Conservation (phyloP, 2,113 vertebrate species). For the Colistium nudipinnis region DNA sequence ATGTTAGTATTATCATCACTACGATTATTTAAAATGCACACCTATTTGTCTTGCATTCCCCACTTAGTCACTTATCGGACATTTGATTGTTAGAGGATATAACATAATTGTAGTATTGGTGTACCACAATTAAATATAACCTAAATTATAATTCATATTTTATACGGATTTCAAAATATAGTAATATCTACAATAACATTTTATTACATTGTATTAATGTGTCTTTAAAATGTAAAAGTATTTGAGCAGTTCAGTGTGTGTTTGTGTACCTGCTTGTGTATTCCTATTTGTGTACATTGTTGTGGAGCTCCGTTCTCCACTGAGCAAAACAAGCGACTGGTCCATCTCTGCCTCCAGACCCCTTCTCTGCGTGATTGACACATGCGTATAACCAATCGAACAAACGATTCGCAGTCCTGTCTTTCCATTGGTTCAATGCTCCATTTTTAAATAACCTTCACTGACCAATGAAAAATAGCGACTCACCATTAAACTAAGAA, state of each 20-base stretch:
- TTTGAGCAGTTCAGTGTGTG: constrained; percentile 5
- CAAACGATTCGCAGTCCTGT: not conserved
- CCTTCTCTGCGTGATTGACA: constrained; percentile 76
- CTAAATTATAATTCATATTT: not conserved
- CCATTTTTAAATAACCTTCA: not conserved
- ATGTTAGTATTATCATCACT: not conserved
- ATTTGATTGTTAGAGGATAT: not conserved
- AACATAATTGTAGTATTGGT: not conserved
- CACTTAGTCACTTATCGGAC: not conserved
- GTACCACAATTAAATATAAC: not conserved
- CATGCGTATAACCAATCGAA: constrained; percentile 65
- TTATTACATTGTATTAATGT: not conserved
- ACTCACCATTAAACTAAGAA: constrained; percentile 12
- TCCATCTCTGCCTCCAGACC: constrained; percentile 24
- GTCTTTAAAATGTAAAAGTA: not conserved
- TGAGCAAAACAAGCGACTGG: constrained; percentile 73
- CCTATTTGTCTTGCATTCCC: not conserved
- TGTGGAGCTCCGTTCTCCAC: constrained; percentile 71
- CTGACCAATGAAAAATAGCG: constrained; percentile 57
- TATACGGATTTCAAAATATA: not conserved
- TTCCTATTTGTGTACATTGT: no score
- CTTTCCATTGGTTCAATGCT: constrained; percentile 51
- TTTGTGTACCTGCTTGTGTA: constrained; percentile 9
- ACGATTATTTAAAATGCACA: not conserved
- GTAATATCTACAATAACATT: no score